Evolutionary conservation across 2,888 invertebrate genomes (phyloP).

Genomic region (Pseudococcus viburni): DNA sequence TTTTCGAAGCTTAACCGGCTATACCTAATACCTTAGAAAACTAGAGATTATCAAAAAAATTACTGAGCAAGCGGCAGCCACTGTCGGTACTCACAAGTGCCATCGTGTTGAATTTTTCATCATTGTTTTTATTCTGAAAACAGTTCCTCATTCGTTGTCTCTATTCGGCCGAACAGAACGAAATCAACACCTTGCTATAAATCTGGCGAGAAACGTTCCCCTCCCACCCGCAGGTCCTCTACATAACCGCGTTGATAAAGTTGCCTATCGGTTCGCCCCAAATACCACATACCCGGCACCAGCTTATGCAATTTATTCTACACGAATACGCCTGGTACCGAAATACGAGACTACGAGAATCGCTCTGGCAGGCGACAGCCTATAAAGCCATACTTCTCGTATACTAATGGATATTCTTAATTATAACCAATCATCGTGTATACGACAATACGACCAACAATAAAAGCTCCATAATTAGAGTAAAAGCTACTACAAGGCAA

Average conservation of each 20-base stretch:
- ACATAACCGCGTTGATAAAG: not conserved
- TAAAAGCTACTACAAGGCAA: slow-evolving; percentile 29
- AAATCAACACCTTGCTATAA: no score
- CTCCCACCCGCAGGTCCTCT: no score
- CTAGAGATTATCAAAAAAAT: no score
- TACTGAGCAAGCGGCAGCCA: no score
- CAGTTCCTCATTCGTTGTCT: no score
- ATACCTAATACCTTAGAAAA: no score
- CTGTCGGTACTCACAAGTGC: no score
- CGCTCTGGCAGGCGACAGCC: not conserved
- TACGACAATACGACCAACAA: not conserved
- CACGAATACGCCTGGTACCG: not conserved
- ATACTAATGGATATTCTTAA: not conserved
- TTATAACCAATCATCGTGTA: slow-evolving; percentile 28
- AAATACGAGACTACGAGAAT: not conserved
- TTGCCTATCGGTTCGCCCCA: not conserved
- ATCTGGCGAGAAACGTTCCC: no score
- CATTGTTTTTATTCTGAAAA: no score
- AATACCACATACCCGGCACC: not conserved
- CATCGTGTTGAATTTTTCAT: no score
- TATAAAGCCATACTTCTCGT: not conserved
- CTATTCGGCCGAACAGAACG: no score
- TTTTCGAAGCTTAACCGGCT: no score
- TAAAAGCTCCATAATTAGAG: slow-evolving; percentile 1
- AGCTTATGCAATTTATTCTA: not conserved